These are phyloP conservation scores for Necrosyrtes monachus DNA, from an alignment of 2,797 vertebrate species.

Conservation along the genomic window DNA sequence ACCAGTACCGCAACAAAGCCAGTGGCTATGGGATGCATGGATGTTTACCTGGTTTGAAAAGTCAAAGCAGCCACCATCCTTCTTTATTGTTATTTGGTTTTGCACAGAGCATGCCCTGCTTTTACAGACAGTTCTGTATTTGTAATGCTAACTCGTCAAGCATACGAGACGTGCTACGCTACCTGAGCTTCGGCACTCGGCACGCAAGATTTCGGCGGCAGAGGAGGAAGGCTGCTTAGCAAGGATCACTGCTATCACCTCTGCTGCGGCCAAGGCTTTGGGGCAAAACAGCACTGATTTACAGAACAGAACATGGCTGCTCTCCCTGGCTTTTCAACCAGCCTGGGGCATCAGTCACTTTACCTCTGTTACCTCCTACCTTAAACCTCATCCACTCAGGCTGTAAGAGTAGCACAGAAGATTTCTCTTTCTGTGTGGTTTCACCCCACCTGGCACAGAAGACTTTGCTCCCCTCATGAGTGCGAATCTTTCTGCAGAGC, in stretches of 20 bases:
- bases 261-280: neutral
- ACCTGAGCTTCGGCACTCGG: neutral
- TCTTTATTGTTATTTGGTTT: too few relatives aligned
- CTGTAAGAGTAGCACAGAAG: neutral
- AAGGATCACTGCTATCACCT: too few relatives aligned
- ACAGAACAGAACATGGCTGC: neutral
- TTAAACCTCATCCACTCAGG: neutral
- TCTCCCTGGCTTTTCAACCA: neutral
- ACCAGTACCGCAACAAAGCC: neutral
- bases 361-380: neutral
- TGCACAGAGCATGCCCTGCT: neutral
- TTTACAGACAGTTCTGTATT: neutral
- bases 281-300: neutral
- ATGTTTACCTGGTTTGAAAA: neutral
- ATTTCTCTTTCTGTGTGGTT: neutral
- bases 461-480: neutral
- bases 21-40: neutral
- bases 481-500: neutral
- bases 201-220: rapidly evolving
- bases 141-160: neutral
- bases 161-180: neutral
- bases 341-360: neutral
- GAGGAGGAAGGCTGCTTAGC: neutral
- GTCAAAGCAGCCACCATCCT: neutral
- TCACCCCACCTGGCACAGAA: neutral